These are phyloP conservation scores for Volucella inanis DNA, from an alignment of 2,888 invertebrate species.

Conservation along the genomic window DNA sequence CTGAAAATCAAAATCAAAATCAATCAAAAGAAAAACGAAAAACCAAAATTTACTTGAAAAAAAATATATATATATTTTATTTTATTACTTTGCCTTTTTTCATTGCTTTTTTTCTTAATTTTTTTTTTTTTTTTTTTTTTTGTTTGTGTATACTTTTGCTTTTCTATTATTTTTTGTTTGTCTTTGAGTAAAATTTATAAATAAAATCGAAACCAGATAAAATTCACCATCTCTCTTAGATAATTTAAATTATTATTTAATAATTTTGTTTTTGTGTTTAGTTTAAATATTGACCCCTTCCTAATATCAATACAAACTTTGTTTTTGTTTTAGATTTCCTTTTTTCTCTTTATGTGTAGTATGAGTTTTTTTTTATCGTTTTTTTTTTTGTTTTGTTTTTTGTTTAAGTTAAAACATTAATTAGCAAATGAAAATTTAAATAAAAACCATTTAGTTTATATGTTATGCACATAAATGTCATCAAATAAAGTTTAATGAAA, in stretches of 20 bases:
- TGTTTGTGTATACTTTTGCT: conserved; percentile 9
- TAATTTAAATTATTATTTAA: neutral
- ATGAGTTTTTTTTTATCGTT: conserved; percentile 14
- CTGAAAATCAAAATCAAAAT: conserved; percentile 16
- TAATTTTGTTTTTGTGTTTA: no score
- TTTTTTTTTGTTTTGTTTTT: neutral
- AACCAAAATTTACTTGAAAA: conserved; percentile 57
- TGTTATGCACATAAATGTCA: conserved; percentile 28
- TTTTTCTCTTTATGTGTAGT: conserved; percentile 19
- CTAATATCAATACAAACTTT: conserved; percentile 46
- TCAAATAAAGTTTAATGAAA: conserved; percentile 32
- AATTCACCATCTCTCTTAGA: conserved; percentile 44
- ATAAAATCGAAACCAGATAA: conserved; percentile 52
- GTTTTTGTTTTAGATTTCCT: conserved; percentile 14
- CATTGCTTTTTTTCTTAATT: neutral
- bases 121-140: conserved; percentile 10
- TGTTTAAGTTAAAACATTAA: conserved; percentile 40
- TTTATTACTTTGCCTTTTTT: conserved; percentile 65
- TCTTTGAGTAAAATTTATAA: conserved; percentile 61
- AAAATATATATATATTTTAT: conserved; percentile 17
- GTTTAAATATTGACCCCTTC: conserved; percentile 35
- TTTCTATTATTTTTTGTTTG: conserved; percentile 33
- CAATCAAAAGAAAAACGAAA: conserved; percentile 39
- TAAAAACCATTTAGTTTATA: conserved; percentile 44
- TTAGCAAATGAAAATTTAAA: conserved; percentile 39